Percentiles rank a stretch among this genome's conserved stretches.
phyloP scores from a whole-genome alignment of 2,113 vertebrate genomes.

The Aegypius monachus region DNA sequence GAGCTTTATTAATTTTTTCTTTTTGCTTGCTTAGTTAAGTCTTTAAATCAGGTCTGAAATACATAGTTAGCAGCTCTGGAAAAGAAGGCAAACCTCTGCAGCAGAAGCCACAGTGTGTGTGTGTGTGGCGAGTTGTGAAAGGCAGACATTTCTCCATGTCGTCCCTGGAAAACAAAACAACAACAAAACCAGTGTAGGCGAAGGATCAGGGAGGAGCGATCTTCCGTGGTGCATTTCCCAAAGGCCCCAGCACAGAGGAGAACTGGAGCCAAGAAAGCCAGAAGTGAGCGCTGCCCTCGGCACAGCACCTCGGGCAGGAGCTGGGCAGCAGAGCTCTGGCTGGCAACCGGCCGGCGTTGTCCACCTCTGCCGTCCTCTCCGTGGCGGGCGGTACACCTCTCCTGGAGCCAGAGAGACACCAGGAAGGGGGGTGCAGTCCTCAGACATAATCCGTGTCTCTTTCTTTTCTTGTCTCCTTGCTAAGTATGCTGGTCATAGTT shows the following conservation, averaged over 20 bases:
- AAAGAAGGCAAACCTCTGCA: neutral
- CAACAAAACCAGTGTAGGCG: neutral
- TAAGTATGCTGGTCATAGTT: neutral
- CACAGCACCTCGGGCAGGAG: accelerated
- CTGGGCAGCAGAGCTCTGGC: neutral
- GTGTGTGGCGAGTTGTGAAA: neutral
- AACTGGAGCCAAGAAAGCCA: neutral
- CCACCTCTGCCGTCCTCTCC: accelerated
- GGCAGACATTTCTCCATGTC: neutral
- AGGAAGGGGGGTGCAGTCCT: neutral
- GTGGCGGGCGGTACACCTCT: accelerated
- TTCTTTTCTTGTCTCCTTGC: neutral
- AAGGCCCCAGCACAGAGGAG: neutral
- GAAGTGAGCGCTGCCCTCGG: neutral
- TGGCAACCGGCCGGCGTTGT: accelerated
- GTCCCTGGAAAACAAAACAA: neutral
- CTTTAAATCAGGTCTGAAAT: neutral
- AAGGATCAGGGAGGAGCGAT: neutral
- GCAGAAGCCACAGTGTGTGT: neutral
- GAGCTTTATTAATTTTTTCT: neutral
- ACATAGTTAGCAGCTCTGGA: neutral
- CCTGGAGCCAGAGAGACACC: neutral
- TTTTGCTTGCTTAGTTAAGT: neutral
- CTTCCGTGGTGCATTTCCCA: neutral
- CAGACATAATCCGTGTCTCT: neutral